Conservation (phyloP, 2,113 vertebrate genomes). For the Buteo buteo region DNA sequence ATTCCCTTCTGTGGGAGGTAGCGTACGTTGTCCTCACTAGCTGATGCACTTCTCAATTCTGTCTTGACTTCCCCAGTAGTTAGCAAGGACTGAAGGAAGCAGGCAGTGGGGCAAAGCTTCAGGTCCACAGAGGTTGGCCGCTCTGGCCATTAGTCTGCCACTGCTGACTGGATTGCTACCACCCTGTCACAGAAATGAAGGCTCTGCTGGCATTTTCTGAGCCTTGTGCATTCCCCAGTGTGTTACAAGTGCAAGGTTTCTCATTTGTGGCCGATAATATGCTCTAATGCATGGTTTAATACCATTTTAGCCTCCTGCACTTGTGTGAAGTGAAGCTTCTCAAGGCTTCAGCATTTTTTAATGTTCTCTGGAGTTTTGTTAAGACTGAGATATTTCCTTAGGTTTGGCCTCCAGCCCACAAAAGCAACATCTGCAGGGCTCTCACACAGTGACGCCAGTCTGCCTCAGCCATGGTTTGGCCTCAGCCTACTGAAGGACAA, state of each 20-base stretch:
- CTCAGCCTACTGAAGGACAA: background rate
- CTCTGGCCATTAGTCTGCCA: background rate
- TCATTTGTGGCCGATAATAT: fast-evolving
- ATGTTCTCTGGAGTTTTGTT: background rate
- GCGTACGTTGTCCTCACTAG: background rate
- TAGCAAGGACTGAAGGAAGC: background rate
- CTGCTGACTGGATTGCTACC: background rate
- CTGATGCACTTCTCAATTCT: background rate
- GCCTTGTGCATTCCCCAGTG: background rate
- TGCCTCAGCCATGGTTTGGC: background rate
- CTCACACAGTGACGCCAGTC: background rate
- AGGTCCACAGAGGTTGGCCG: background rate
- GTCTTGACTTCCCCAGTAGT: background rate
- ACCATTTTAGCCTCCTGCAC: no score
- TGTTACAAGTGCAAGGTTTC: background rate
- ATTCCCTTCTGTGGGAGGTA: no score
- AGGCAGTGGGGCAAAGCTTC: background rate
- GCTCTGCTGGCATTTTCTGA: background rate
- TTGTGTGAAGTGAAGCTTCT: no score
- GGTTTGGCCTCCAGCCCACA: background rate
- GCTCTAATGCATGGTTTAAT: background rate
- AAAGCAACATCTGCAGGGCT: background rate
- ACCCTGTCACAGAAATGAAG: background rate
- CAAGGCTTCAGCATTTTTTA: background rate
- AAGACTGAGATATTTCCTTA: background rate